These are phyloP conservation scores for Dinoponera quadriceps DNA, from an alignment of 1,140 invertebrate species.

Conservation along the genomic window DNA sequence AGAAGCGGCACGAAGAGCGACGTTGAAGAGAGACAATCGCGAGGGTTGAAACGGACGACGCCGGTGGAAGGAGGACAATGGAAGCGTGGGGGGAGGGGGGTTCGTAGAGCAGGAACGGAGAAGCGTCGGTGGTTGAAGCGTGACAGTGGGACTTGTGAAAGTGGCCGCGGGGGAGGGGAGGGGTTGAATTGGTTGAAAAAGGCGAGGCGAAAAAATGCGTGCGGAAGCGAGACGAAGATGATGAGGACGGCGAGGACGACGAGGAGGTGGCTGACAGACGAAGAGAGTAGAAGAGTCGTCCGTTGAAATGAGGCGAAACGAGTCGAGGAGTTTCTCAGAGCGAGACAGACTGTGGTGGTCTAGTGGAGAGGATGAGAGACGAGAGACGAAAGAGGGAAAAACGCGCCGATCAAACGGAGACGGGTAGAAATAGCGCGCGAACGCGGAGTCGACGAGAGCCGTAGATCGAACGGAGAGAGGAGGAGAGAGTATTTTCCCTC, in stretches of 20 bases:
- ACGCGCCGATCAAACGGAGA: conserved; percentile 35
- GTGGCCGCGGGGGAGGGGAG: conserved; percentile 3
- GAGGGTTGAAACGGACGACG: not conserved
- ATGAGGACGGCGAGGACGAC: not conserved
- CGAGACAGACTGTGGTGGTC: conserved; percentile 7
- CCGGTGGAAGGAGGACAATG: conserved; percentile 9
- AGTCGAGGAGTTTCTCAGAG: not conserved
- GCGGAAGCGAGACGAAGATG: conserved; percentile 7
- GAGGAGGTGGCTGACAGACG: not conserved
- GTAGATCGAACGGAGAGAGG: conserved; percentile 24
- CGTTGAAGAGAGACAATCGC: conserved; percentile 36
- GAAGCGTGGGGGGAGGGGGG: not conserved
- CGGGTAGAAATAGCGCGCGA: conserved; percentile 4
- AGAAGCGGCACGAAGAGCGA: conserved; percentile 34
- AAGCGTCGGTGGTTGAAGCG: conserved; percentile 27
- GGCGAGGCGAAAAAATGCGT: conserved; percentile 42
- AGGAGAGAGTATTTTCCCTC: conserved; percentile 2
- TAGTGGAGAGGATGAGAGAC: not conserved
- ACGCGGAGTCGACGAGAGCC: not conserved
- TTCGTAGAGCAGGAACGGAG: too few species aligned
- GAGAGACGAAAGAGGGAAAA: conserved; percentile 1
- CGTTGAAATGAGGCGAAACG: not conserved
- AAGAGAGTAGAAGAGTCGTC: not conserved
- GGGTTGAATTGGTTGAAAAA: not conserved
- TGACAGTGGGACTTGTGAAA: conserved; percentile 6